Percentiles rank a stretch among this genome's conserved stretches.
Evolutionary conservation across 1,140 invertebrate genomes (phyloP).

Genomic region (Hetaerina americana): DNA sequence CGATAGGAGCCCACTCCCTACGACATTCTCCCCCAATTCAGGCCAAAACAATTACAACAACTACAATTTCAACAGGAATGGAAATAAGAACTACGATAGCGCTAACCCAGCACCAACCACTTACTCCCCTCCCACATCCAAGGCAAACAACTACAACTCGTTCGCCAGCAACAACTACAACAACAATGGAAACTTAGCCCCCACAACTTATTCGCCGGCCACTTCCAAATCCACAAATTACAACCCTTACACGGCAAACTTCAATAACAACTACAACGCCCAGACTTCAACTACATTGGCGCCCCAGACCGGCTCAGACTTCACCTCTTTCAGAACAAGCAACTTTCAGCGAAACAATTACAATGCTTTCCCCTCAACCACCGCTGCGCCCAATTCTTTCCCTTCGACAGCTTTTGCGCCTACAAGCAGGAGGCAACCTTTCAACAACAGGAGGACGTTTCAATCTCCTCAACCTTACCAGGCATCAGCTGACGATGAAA

Average conservation of each 20-base stretch:
- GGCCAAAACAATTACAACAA: conserved; percentile 2
- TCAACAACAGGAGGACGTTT: neutral
- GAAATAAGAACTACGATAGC: conserved; percentile 6
- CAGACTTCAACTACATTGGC: conserved; percentile 17
- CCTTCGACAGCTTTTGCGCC: conserved; percentile 23
- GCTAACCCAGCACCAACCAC: conserved; percentile 3
- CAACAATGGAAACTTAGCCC: conserved; percentile 24
- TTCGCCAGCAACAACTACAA: conserved; percentile 18
- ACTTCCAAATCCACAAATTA: conserved; percentile 19
- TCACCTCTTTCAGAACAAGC: conserved; percentile 21
- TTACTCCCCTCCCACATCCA: neutral
- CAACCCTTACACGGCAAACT: conserved; percentile 22
- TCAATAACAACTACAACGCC: conserved; percentile 22
- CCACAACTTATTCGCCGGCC: conserved; percentile 20
- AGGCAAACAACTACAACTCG: conserved; percentile 15
- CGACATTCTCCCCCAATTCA: neutral
- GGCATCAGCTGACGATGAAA: neutral
- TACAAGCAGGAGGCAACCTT: neutral
- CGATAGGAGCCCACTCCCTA: conserved; percentile 5
- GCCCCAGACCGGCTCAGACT: conserved; percentile 23
- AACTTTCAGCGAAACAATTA: conserved; percentile 19
- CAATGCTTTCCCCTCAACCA: neutral
- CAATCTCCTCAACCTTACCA: neutral
- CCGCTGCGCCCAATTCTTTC: neutral
- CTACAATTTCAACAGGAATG: neutral